Conservation (phyloP, 2,888 invertebrate genomes). For the Cinara cedri region DNA sequence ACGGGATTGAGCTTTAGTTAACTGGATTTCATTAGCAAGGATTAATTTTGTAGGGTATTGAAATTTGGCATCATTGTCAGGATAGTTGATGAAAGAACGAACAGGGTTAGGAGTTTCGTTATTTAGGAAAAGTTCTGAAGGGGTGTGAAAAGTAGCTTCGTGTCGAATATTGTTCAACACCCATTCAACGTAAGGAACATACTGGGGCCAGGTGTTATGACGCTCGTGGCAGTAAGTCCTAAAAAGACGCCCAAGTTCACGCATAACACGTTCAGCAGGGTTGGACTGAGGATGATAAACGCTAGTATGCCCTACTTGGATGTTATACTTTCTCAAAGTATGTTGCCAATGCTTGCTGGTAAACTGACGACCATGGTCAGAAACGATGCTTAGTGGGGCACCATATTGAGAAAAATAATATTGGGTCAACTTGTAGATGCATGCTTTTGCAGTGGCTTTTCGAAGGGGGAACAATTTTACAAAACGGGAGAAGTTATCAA, state of each 20-base stretch:
- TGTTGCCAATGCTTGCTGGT: neutral
- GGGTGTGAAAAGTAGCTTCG: neutral
- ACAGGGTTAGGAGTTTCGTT: no score
- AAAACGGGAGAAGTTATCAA: neutral
- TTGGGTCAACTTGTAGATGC: neutral
- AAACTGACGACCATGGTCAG: neutral
- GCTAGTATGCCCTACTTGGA: neutral
- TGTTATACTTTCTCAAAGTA: neutral
- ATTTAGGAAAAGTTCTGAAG: no score
- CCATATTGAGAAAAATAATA: neutral
- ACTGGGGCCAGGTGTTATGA: neutral
- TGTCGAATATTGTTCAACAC: neutral
- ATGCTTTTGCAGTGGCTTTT: neutral
- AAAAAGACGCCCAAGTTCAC: neutral
- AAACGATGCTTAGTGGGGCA: neutral
- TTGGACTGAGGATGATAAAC: constrained; percentile 1
- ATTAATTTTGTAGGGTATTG: no score
- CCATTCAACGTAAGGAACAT: neutral
- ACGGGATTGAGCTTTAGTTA: no score
- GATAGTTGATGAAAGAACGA: no score
- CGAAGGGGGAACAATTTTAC: neutral
- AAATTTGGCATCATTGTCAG: no score
- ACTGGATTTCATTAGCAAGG: no score
- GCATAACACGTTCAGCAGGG: neutral
- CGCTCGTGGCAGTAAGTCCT: neutral